Evolutionary conservation across 2,888 invertebrate species (phyloP).

Genomic region (Galerucella calmariensis): DNA sequence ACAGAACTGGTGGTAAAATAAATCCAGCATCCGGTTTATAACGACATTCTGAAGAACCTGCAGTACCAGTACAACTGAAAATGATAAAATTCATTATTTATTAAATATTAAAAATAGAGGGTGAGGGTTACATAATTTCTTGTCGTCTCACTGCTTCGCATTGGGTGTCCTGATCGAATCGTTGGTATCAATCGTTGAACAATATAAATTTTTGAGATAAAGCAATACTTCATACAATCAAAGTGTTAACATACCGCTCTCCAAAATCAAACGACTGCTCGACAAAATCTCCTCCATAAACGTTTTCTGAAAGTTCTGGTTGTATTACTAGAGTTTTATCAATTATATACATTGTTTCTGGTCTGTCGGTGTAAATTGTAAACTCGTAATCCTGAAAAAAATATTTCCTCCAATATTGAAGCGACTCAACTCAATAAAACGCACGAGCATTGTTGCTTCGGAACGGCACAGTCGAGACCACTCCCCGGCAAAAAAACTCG

Average conservation of each 20-base stretch:
- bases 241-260: conserved; percentile 51
- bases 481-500: too few species aligned
- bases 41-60: conserved; percentile 62
- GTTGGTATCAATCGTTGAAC: not conserved
- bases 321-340: conserved; percentile 71
- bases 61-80: conserved; percentile 64
- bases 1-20: conserved; percentile 77
- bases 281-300: conserved; percentile 68
- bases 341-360: conserved; percentile 67
- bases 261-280: conserved; percentile 56
- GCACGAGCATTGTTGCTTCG: too few species aligned
- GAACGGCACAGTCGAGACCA: too few species aligned
- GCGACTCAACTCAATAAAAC: too few species aligned
- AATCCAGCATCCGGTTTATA: conserved; percentile 66
- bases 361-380: conserved; percentile 72
- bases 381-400: conserved; percentile 74
- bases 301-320: conserved; percentile 69
- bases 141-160: too few species aligned
- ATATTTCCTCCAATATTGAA: not conserved
- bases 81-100: not conserved
- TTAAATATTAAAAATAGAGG: not conserved
- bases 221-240: not conserved
- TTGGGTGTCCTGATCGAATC: too few species aligned
- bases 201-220: not conserved
- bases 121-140: too few species aligned